Evolutionary conservation across 2,113 vertebrate genomes (phyloP).

Genomic region (Lates calcarifer): DNA sequence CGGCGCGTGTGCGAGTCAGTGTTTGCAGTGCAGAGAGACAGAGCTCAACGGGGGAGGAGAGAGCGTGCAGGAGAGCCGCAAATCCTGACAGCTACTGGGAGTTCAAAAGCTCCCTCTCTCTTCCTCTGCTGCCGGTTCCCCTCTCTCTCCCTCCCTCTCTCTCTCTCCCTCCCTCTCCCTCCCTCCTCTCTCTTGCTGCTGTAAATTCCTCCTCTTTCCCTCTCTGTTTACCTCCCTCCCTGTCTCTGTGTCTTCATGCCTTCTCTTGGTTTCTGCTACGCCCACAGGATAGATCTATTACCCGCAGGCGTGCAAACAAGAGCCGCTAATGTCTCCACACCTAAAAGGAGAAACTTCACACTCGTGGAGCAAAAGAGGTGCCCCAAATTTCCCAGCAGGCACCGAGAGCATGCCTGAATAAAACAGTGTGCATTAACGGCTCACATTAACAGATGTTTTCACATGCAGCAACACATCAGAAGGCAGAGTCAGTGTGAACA

Average conservation of each 20-base stretch:
- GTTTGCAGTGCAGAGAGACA: constrained; percentile 65
- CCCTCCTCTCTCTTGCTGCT: constrained; percentile 48
- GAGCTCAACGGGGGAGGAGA: constrained; percentile 60
- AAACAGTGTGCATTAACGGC: constrained; percentile 1
- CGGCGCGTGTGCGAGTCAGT: constrained; percentile 44
- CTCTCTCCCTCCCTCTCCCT: constrained; percentile 34
- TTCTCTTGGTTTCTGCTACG: constrained; percentile 73
- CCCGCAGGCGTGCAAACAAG: constrained; percentile 67
- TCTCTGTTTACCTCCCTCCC: constrained; percentile 70
- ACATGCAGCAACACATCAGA: constrained; percentile 34
- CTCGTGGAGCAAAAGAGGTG: constrained; percentile 26
- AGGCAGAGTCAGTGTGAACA: constrained; percentile 32
- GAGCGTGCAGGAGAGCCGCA: constrained; percentile 55
- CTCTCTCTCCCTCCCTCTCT: constrained; percentile 43
- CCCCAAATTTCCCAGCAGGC: constrained; percentile 28
- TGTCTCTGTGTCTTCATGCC: constrained; percentile 72
- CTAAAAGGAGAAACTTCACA: constrained; percentile 52
- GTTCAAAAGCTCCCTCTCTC: constrained; percentile 79
- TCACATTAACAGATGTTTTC: constrained; percentile 44
- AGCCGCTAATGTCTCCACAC: constrained; percentile 60
- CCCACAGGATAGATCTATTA: constrained; percentile 77
- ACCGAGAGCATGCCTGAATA: background rate
- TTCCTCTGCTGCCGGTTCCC: constrained; percentile 60
- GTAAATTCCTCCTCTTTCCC: constrained; percentile 70
- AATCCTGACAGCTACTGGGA: constrained; percentile 79